phyloP scores from a whole-genome alignment of 2,888 invertebrate genomes.

The Diadegma fenestrale region DNA sequence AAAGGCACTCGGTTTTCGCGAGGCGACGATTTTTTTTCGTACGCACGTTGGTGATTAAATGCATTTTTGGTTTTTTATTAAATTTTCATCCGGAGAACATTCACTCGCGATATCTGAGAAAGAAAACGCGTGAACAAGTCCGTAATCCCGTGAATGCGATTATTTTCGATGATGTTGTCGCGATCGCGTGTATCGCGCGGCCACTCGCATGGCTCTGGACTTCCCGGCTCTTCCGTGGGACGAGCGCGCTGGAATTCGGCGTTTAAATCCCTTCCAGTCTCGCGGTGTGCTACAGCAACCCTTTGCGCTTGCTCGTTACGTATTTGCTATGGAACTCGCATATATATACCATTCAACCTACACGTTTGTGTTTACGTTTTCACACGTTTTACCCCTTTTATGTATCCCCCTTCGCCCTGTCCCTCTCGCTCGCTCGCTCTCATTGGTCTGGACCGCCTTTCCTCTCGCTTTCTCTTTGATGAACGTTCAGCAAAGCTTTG shows the following conservation, averaged over 20 bases:
- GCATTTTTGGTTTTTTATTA: constrained; percentile 31
- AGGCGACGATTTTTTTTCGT: constrained; percentile 37
- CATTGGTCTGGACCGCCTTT: constrained; percentile 15
- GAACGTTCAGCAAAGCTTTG: constrained; percentile 14
- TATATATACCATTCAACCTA: constrained; percentile 15
- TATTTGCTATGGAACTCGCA: constrained; percentile 26
- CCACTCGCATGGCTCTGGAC: constrained; percentile 82
- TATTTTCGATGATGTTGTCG: constrained; percentile 31
- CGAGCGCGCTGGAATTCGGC: constrained; percentile 72
- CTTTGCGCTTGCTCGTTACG: constrained; percentile 70
- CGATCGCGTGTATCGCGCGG: constrained; percentile 77
- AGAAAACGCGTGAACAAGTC: constrained; percentile 24
- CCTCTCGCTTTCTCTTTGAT: constrained; percentile 36
- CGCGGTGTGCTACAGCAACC: constrained; percentile 64
- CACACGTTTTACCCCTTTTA: constrained; percentile 15
- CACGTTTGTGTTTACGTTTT: not conserved
- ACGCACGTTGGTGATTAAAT: constrained; percentile 38
- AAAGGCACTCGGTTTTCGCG: constrained; percentile 58
- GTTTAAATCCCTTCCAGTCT: constrained; percentile 74
- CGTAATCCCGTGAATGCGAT: constrained; percentile 1
- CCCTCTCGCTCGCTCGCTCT: constrained; percentile 3
- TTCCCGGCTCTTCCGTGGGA: constrained; percentile 66
- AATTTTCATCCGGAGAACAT: not conserved
- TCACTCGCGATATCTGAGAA: constrained; percentile 49
- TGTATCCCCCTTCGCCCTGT: not conserved